Evolutionary conservation across 2,113 vertebrate genomes (phyloP).

Genomic region (Cacatua alba): DNA sequence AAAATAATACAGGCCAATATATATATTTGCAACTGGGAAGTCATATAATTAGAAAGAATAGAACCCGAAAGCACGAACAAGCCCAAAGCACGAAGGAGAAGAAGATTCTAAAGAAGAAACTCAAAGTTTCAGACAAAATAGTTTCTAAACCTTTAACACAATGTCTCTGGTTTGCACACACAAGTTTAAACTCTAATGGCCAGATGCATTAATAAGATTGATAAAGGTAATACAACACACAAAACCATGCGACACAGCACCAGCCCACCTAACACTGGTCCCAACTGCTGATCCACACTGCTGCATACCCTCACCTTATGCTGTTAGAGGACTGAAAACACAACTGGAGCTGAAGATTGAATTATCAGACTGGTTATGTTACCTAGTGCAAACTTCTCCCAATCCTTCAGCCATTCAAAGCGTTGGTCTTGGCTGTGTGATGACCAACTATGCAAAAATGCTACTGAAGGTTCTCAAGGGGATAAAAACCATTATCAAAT

Average conservation of each 20-base stretch:
- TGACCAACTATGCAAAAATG: background rate
- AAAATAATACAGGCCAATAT: background rate
- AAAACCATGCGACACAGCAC: background rate
- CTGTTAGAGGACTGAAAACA: background rate
- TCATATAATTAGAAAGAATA: background rate
- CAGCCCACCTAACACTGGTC: background rate
- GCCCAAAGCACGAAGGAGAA: background rate
- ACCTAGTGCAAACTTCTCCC: background rate
- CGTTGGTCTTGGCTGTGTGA: background rate
- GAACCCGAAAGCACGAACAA: too few relatives aligned
- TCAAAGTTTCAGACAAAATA: background rate
- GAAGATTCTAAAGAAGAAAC: background rate
- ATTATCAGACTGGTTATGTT: background rate
- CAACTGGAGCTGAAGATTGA: background rate
- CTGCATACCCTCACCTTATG: too few relatives aligned
- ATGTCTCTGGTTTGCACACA: background rate
- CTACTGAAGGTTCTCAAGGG: background rate
- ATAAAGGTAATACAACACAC: background rate
- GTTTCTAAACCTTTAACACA: background rate
- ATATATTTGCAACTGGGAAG: background rate
- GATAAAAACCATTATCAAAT: background rate
- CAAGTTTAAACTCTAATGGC: background rate
- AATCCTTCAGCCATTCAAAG: background rate
- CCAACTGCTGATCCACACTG: fast-evolving
- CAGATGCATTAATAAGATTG: background rate